Evolutionary conservation across 2,888 invertebrate genomes (phyloP).

Genomic region (Galeruca laticollis): DNA sequence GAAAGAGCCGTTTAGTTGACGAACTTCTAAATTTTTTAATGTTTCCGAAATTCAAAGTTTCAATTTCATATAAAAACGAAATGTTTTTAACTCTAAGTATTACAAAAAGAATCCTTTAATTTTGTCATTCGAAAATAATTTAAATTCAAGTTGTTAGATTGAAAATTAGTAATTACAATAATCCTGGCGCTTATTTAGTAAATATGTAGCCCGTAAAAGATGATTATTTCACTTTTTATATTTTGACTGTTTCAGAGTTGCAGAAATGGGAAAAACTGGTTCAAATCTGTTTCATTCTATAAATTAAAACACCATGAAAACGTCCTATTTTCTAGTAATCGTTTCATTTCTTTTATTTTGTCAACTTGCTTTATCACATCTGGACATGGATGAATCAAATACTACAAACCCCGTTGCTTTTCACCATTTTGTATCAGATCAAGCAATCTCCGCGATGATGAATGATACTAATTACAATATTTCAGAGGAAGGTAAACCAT

Average conservation of each 20-base stretch:
- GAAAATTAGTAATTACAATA: no score
- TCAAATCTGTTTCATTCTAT: background rate
- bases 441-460: background rate
- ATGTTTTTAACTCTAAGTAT: no score
- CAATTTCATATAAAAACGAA: no score
- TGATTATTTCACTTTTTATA: background rate
- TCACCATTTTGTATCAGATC: background rate
- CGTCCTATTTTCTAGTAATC: background rate
- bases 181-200: no score
- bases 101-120: no score
- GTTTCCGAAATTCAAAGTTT: no score
- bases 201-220: no score
- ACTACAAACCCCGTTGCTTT: background rate
- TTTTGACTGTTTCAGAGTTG: conserved; percentile 12
- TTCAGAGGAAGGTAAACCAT: background rate
- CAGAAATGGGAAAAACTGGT: background rate
- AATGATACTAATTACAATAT: background rate
- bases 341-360: conserved; percentile 7
- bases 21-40: no score
- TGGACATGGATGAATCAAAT: conserved; percentile 8
- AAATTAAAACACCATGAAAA: conserved; percentile 8
- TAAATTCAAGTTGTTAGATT: no score
- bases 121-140: no score
- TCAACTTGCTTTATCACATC: background rate
- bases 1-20: no score